These are phyloP conservation scores for Drosophila mulleri DNA, from an alignment of 2,888 invertebrate genomes.

Conservation along the genomic window DNA sequence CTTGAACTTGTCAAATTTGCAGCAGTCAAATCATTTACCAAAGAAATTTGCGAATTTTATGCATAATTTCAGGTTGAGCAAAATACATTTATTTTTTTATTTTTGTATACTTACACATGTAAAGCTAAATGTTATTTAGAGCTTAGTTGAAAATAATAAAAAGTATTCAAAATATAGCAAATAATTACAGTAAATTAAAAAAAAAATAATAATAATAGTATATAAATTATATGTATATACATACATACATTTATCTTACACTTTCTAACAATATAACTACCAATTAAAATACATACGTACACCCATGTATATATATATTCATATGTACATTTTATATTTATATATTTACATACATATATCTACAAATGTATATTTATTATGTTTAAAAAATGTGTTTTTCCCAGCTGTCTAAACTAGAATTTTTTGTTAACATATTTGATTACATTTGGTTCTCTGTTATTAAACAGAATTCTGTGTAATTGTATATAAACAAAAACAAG, in stretches of 20 bases:
- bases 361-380: background rate
- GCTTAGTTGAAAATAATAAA: too few relatives aligned
- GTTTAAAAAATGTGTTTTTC: background rate
- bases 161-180: too few relatives aligned
- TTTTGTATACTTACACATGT: slow-evolving; percentile 2
- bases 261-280: background rate
- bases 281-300: background rate
- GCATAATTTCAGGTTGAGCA: slow-evolving; percentile 37
- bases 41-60: slow-evolving; percentile 61
- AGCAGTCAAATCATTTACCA: slow-evolving; percentile 69
- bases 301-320: background rate
- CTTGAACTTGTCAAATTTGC: slow-evolving; percentile 75
- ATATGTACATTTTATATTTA: too few relatives aligned
- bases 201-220: background rate
- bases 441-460: background rate
- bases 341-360: too few relatives aligned
- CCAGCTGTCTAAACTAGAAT: background rate
- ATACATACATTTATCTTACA: too few relatives aligned
- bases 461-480: background rate
- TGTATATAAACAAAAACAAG: background rate
- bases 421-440: background rate
- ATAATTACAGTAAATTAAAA: background rate
- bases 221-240: too few relatives aligned
- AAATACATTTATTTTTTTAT: background rate
- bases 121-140: background rate